Base-by-base conservation (phyloP, 2,797 vertebrate species). In the Pteronotus mesoamericanus region DNA sequence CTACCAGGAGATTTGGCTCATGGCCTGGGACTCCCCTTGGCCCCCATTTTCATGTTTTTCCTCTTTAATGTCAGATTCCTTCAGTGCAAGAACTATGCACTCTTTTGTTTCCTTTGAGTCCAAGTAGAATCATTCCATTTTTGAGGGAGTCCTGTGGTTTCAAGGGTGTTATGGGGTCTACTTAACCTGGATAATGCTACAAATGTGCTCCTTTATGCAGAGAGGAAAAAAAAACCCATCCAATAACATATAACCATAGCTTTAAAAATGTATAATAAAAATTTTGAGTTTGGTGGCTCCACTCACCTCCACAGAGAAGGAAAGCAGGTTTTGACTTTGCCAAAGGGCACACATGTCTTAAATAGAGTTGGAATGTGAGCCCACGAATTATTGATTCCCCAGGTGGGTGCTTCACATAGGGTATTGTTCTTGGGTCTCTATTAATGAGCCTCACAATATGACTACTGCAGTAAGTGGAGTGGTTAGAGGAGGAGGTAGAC, bases 1-100 rank as follows among this genome's bases (percentile, higher is more conserved):
- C 68, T 84, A 64, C 32, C 24, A 37, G 89, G 68, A 51, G 75
- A 94, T 93, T 94, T 97, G 93, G 93, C 79, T 86, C 29, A 18
- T 44, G 55, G 57, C 39, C 69, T 71, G 14, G 22, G 64, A 66
- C 42, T 57, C 16, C 77, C 64, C 22, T 19, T 24, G 15, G n/a
- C 29, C 71, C n/a, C 42, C 39, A 61, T 79, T 86, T 94, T 87
- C 46, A 24, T 72, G 55, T 24, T 64, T 88, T 88, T 44, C 34
- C 26, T 59, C 29, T 21, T 91, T 53, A 19, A 3, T 77, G 34
- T 79, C 89, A 59, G 32, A 69, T 34, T 93, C 22, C 77, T 64
- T 61, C 21, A n/a, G 37, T 86, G 8, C 19, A 79, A 93, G 78
- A 74, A 29, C 77, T 68, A 32, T n/a, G 48, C 29, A 66, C 82